Evolutionary conservation across 2,888 invertebrate genomes (phyloP).

Genomic region (Epicampocera succincta): DNA sequence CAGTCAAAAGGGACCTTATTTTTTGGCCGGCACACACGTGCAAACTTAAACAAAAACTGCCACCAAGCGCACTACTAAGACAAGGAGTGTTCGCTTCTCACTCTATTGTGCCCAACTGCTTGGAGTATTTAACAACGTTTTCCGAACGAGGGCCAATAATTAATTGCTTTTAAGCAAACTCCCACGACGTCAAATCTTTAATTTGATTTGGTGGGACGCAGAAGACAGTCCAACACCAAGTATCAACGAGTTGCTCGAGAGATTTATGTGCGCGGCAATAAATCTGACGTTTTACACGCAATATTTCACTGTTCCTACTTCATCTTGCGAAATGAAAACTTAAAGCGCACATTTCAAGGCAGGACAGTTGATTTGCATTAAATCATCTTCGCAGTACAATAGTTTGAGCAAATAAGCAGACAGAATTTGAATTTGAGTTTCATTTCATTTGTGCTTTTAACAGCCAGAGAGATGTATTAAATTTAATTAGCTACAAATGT

Average conservation of each 20-base stretch:
- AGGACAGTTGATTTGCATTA: conserved; percentile 42
- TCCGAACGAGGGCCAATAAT: conserved; percentile 32
- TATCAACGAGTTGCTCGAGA: conserved; percentile 25
- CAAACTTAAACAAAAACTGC: too few species aligned
- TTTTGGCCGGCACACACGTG: neutral
- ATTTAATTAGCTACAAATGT: too few species aligned
- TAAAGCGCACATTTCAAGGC: conserved; percentile 15
- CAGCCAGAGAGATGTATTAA: too few species aligned
- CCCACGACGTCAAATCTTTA: conserved; percentile 44
- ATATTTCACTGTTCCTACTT: conserved; percentile 17
- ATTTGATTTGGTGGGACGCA: conserved; percentile 5
- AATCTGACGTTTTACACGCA: conserved; percentile 27
- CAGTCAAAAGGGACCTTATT: conserved; percentile 34
- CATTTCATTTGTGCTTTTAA: too few species aligned
- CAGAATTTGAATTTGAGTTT: too few species aligned
- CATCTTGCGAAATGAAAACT: neutral
- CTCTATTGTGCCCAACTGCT: conserved; percentile 17
- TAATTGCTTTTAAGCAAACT: conserved; percentile 45
- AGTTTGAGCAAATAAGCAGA: too few species aligned
- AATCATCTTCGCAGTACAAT: conserved; percentile 16
- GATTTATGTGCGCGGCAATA: conserved; percentile 45
- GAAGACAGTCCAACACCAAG: neutral
- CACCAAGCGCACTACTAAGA: neutral
- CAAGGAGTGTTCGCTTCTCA: too few species aligned
- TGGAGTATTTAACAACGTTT: conserved; percentile 35